These are phyloP conservation scores for Centropus bengalensis DNA, from an alignment of 2,113 vertebrate genomes.

Conservation along the genomic window DNA sequence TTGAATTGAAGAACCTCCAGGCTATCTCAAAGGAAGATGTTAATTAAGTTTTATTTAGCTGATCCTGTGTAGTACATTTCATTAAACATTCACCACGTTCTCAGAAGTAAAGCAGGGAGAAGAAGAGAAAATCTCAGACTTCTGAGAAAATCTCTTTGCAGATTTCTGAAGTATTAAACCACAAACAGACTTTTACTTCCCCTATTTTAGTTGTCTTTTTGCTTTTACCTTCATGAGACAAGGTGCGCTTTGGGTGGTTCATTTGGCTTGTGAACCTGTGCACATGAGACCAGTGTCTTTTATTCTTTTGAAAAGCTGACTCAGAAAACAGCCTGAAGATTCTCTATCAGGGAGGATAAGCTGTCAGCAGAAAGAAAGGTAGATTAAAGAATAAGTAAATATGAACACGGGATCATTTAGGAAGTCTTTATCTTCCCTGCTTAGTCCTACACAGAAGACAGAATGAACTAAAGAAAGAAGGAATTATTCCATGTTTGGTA, in stretches of 20 bases:
- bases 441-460: background rate
- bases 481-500: background rate
- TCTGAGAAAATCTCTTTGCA: background rate
- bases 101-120: background rate
- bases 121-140: background rate
- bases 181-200: background rate
- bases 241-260: rapidly evolving
- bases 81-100: background rate
- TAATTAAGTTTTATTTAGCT: background rate
- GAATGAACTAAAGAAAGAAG: background rate
- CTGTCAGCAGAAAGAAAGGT: background rate
- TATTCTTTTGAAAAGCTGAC: background rate
- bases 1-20: background rate
- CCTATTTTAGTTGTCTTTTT: background rate
- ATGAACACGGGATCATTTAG: background rate
- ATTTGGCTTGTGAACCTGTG: background rate
- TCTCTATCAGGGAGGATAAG: background rate
- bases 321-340: background rate
- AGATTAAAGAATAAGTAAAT: background rate
- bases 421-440: background rate
- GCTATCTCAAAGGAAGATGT: background rate
- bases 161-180: background rate
- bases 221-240: background rate
- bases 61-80: background rate
- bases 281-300: background rate